A percentile compares a stretch with the other conserved stretches of the same genome.
These are phyloP conservation scores for Folsomia manolachei DNA, from an alignment of 2,888 invertebrate genomes.

Conservation along the genomic window DNA sequence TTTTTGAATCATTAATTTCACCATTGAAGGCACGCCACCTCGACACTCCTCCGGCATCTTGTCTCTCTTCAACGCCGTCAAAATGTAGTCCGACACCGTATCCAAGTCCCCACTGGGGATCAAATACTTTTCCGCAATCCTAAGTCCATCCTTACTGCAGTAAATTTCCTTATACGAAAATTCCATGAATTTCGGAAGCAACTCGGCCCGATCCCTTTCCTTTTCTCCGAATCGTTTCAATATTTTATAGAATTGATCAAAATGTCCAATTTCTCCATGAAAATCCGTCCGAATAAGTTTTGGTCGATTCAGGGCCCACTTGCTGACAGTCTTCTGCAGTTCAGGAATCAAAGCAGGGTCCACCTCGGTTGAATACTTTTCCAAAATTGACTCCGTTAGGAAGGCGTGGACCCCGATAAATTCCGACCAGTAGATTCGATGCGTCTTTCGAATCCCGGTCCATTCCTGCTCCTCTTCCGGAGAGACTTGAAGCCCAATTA, in stretches of 20 bases:
- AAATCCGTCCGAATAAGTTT: slow-evolving; percentile 38
- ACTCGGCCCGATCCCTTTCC: slow-evolving; percentile 27
- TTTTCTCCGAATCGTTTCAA: slow-evolving; percentile 23
- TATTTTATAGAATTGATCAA: slow-evolving; percentile 31
- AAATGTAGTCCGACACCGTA: slow-evolving; percentile 22
- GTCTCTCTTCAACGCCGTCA: slow-evolving; percentile 17
- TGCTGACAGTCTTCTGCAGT: background rate
- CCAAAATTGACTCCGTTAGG: slow-evolving; percentile 24
- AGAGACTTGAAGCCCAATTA: background rate
- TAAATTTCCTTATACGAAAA: slow-evolving; percentile 31
- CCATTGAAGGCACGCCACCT: background rate
- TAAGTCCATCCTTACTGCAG: slow-evolving; percentile 18
- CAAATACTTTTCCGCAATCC: slow-evolving; percentile 26
- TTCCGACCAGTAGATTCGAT: slow-evolving; percentile 13
- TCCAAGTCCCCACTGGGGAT: slow-evolving; percentile 31
- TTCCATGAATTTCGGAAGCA: slow-evolving; percentile 35
- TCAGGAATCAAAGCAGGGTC: background rate
- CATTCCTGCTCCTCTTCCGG: background rate
- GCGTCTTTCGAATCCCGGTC: background rate
- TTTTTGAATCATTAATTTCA: slow-evolving; percentile 6
- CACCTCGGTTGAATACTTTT: slow-evolving; percentile 8
- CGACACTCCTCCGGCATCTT: background rate
- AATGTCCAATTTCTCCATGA: slow-evolving; percentile 25
- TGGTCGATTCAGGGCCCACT: slow-evolving; percentile 26
- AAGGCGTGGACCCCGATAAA: slow-evolving; percentile 39